Conservation (phyloP, 2,113 vertebrate genomes). For the Malurus elegans region DNA sequence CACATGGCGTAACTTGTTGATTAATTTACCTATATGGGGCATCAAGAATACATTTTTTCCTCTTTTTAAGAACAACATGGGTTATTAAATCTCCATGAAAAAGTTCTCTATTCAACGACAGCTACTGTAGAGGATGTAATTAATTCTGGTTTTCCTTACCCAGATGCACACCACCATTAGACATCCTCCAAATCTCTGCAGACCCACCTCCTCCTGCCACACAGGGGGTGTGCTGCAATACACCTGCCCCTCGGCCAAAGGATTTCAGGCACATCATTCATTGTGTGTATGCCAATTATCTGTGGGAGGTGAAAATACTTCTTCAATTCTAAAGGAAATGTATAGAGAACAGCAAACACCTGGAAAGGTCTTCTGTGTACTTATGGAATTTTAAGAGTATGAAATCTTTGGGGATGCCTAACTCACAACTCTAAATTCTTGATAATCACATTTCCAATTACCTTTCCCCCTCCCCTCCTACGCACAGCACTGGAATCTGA, state of each 20-base stretch:
- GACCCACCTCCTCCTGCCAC: not conserved
- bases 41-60: not conserved
- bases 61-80: not conserved
- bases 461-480: accelerated
- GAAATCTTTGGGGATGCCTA: not conserved
- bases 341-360: not conserved
- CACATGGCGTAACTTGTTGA: not conserved
- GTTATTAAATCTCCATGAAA: not conserved
- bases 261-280: not conserved
- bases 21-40: not conserved
- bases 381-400: not conserved
- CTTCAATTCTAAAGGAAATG: not conserved
- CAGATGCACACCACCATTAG: not conserved
- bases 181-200: not conserved
- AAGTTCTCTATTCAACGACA: not conserved
- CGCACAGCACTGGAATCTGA: not conserved
- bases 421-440: not conserved
- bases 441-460: not conserved
- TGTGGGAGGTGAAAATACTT: not conserved
- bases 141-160: not conserved
- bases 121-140: not conserved
- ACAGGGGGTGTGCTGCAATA: not conserved
- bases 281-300: not conserved
- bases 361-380: not conserved
- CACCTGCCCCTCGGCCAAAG: not conserved